Evolutionary conservation across 2,888 invertebrate genomes (phyloP), one percentile per base, ranked within the genome.

Genomic region (Ormyrus thymus): DNA sequence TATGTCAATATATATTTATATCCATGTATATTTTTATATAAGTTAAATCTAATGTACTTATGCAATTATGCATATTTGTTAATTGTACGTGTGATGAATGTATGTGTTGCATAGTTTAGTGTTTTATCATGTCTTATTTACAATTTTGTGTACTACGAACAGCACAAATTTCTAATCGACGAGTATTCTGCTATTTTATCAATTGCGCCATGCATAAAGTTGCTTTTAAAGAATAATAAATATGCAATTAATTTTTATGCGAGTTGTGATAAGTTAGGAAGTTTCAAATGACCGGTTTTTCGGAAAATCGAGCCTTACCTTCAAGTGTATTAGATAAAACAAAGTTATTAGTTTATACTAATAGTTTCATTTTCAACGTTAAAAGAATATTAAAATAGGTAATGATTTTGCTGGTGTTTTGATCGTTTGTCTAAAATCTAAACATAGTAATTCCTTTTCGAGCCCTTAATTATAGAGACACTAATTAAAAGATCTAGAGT

Each of bases 1-100:
- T 84, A 71, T 82, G 73, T 80, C 72, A 83, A 80, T 80, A 80
- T 82, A 51, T 80, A 72, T 82, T 46, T 75, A 78, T 75, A 43
- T 78, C 78, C 64, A 79, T 70, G 64, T 61, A 69, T 78, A 58
- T 76, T 58, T 79, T 70, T 68, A 59, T 53, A 74, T 51, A 65
- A 8, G n/a, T 58, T 74, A 59, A 58, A 74, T 46, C 55, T 79
- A 75, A 70, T 78, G 15, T 53, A 55, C 13, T 1, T 51, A 73
- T 72, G 29, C 55, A 64, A 71, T 66, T 43, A 73, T 15, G 43
- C 45, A 58, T 69, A 64, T 46, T 69, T 55, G 8, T n/a, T 73
- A 68, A 68, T 78, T 68, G 46, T 71, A 73, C 13, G 61, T 66
- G 51, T 59, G 43, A 72, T 73, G 68, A 73, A 56, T 58, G 55